phyloP scores from a whole-genome alignment of 2,113 vertebrate species.

The Podilymbus podiceps region DNA sequence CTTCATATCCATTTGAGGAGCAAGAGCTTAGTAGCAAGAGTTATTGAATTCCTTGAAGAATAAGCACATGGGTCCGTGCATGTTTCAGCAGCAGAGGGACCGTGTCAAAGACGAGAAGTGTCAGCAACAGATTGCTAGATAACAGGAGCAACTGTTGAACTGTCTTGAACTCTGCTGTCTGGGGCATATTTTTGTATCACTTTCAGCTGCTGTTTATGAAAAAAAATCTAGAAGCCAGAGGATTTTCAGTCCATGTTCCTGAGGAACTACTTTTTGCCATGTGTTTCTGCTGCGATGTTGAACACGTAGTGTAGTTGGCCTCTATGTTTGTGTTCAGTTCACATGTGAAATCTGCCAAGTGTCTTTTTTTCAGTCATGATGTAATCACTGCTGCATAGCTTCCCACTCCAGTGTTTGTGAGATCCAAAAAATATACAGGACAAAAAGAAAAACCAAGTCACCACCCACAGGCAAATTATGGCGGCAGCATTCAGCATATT shows the following conservation, averaged over 20 bases:
- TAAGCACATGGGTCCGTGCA: rapidly evolving
- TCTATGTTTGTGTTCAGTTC: background rate
- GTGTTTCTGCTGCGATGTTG: background rate
- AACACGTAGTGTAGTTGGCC: background rate
- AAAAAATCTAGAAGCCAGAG: background rate
- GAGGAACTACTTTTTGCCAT: background rate
- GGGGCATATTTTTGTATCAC: background rate
- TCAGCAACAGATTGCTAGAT: background rate
- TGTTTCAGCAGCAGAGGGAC: background rate
- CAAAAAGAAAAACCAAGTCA: background rate
- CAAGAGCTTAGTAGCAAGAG: background rate
- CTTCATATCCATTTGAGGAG: background rate
- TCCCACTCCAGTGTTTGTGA: background rate
- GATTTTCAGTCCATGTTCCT: background rate
- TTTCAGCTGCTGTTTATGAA: background rate
- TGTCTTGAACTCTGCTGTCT: background rate
- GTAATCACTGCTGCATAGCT: background rate
- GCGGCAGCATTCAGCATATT: background rate
- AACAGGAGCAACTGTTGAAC: background rate
- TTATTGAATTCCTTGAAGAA: background rate
- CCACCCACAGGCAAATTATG: background rate
- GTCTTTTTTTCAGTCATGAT: background rate
- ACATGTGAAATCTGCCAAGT: background rate
- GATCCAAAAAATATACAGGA: background rate
- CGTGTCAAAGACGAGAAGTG: background rate